Evolutionary conservation across 2,113 vertebrate genomes (phyloP).

Genomic region (Scomber japonicus): DNA sequence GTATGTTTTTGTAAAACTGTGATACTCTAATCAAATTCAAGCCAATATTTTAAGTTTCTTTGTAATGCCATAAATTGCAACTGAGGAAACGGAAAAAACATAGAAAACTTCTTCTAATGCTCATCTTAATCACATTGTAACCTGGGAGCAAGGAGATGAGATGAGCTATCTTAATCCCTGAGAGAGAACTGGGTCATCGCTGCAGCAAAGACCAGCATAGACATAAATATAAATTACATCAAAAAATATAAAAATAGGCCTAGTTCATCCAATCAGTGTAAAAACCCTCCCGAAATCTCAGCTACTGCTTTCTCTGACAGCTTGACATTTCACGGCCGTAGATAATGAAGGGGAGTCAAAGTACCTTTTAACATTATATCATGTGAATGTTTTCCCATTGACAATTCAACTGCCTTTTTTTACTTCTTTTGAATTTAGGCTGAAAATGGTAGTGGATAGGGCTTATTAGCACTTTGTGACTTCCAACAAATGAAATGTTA

Average conservation of each 20-base stretch:
- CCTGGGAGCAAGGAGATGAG: slow-evolving; percentile 39
- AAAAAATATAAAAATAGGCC: slow-evolving; percentile 35
- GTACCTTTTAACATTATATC: background rate
- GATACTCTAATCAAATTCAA: background rate
- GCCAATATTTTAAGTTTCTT: slow-evolving; percentile 2
- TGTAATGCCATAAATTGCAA: background rate
- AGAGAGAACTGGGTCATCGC: slow-evolving; percentile 49
- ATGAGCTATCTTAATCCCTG: slow-evolving; percentile 52
- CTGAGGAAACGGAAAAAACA: background rate
- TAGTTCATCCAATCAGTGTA: slow-evolving; percentile 19
- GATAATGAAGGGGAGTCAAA: background rate
- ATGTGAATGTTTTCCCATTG: background rate
- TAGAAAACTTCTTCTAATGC: slow-evolving; percentile 22
- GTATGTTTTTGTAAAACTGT: background rate
- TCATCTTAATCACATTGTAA: slow-evolving; percentile 53
- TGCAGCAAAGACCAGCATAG: slow-evolving; percentile 22
- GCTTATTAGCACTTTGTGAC: background rate
- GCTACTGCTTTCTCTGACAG: slow-evolving; percentile 3
- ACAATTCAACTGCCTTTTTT: background rate
- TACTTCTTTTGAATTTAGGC: background rate
- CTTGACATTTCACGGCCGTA: background rate
- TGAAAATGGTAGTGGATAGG: background rate
- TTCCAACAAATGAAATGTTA: background rate
- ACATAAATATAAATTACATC: slow-evolving; percentile 28
- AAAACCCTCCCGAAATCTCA: slow-evolving; percentile 3